These are phyloP conservation scores for Gymnocheta viridis DNA, from an alignment of 2,888 invertebrate genomes.

Conservation along the genomic window DNA sequence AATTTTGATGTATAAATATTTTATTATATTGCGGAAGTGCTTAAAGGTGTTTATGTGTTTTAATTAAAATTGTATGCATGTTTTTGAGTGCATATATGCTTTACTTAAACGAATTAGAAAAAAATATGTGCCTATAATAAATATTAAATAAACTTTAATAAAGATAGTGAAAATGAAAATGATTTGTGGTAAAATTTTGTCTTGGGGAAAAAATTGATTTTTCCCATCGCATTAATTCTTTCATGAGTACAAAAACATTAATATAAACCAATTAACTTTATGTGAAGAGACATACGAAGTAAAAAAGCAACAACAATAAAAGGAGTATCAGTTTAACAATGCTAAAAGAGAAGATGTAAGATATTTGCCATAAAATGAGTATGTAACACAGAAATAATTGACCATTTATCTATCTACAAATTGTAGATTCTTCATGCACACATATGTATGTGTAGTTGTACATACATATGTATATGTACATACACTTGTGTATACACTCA, in stretches of 20 bases:
- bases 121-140: neutral
- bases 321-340: constrained; percentile 23
- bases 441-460: too few relatives aligned
- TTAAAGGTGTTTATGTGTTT: constrained; percentile 32
- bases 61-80: constrained; percentile 1
- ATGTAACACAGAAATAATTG: too few relatives aligned
- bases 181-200: constrained; percentile 35
- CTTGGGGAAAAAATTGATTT: constrained; percentile 63
- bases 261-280: constrained; percentile 30
- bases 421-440: too few relatives aligned
- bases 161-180: constrained; percentile 4
- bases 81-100: neutral
- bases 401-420: too few relatives aligned
- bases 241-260: constrained; percentile 32
- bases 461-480: too few relatives aligned
- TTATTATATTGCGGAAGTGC: constrained; percentile 58
- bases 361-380: constrained; percentile 24
- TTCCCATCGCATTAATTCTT: constrained; percentile 52
- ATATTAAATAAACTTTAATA: neutral
- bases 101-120: neutral
- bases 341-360: constrained; percentile 41
- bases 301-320: constrained; percentile 32
- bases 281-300: neutral
- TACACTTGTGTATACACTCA: too few relatives aligned
- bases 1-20: constrained; percentile 36